Conservation (phyloP, 2,888 invertebrate species). For the Elysia crispata region DNA sequence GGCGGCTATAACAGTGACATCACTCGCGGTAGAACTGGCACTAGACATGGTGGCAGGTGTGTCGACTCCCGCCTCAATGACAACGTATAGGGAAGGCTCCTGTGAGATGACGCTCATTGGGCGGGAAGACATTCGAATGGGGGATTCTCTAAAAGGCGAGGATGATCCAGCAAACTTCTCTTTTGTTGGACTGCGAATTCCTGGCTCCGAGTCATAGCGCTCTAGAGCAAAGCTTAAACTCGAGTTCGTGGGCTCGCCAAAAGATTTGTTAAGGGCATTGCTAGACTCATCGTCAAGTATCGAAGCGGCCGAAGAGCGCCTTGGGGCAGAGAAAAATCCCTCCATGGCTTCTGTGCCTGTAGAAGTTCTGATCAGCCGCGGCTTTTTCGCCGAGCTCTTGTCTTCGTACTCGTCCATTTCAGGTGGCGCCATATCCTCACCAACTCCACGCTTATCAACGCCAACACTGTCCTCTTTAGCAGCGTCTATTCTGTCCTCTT, state of each 20-base stretch:
- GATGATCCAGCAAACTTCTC: background rate
- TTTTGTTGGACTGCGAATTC: slow-evolving; percentile 9
- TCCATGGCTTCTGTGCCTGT: slow-evolving; percentile 1
- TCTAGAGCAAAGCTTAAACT: slow-evolving; percentile 31
- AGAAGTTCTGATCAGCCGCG: slow-evolving; percentile 30
- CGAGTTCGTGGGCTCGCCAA: slow-evolving; percentile 16
- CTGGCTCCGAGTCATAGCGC: slow-evolving; percentile 31
- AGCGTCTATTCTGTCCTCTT: too few species aligned
- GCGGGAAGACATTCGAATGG: background rate
- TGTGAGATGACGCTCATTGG: background rate
- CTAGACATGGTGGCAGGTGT: background rate
- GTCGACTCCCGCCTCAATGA: slow-evolving; percentile 15
- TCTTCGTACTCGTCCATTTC: background rate
- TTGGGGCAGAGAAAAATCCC: background rate
- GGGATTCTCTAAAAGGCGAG: too few species aligned
- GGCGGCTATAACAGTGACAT: background rate
- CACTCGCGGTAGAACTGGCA: slow-evolving; percentile 11
- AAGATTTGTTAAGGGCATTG: slow-evolving; percentile 30
- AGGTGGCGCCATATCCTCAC: background rate
- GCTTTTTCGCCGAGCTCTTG: background rate
- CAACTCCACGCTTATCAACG: background rate
- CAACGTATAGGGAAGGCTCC: slow-evolving; percentile 36
- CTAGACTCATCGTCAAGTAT: background rate
- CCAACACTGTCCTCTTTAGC: background rate
- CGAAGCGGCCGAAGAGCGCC: slow-evolving; percentile 5